Base-by-base conservation (phyloP, 2,797 vertebrate genomes). In the Anguilla obscura region DNA sequence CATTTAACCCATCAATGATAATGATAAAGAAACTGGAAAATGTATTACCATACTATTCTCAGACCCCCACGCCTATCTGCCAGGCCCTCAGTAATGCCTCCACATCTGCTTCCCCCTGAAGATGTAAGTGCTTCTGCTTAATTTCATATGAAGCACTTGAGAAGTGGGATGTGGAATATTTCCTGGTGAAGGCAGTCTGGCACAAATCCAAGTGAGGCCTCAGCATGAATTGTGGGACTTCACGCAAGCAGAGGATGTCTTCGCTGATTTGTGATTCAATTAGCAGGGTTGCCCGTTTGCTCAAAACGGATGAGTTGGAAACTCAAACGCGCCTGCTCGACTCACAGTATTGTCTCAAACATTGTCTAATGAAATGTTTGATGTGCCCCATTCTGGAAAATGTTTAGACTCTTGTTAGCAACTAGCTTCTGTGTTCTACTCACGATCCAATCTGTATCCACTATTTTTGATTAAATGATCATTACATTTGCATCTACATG, bases 111-210 rank as follows among this genome's bases (percentile, higher is more conserved):
- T 48, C 16, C 50, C 63, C 36, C 79, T 27, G 36, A 24, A 87
- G 79, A 82, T 60, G 58, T 83, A 76, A 27, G 71, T 69, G n/a
- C 58, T 63, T 83, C 48, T 12, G 24, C 24, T 48, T 87, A 50
- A 66, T 84, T 84, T 84, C 27, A 16, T 48, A 84, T n/a, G 90
- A 82, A 50, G 85, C 48, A 85, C 86, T 63, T 88, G 86, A 91
- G 86, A 91, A 91, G 87, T 92, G 88, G 83, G 21, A 71, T 91
- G 88, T 88, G 91, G 91, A 92, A 93, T 92, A 93, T 93, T 92
- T 91, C 85, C 89, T 93, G 93, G 93, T 93, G 93, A 94, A 90
- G 87, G 88, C 89, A 80, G 89, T 90, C 91, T 93, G 94, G 93
- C 87, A 74, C 10, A 52, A 40, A 33, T 71, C 86, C 90, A 85